These are phyloP conservation scores for Cotesia typhae DNA, from an alignment of 1,140 invertebrate species.

Conservation along the genomic window DNA sequence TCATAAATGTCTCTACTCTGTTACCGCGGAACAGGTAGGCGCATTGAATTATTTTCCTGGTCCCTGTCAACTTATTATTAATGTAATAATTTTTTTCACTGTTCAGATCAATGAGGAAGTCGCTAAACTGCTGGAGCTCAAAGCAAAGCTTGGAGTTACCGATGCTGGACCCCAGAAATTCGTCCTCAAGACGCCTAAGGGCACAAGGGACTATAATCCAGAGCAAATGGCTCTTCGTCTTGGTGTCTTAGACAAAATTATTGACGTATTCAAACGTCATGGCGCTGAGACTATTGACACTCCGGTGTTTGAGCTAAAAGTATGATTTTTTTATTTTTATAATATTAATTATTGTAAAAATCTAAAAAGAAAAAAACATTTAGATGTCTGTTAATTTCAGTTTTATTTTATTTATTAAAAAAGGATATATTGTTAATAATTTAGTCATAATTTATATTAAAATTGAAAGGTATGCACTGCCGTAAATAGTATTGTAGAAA, in stretches of 20 bases:
- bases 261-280: conserved; percentile 92
- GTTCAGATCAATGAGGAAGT: conserved; percentile 83
- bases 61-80: not conserved
- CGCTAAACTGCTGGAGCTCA: conserved; percentile 80
- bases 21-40: conserved; percentile 56
- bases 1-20: conserved; percentile 52
- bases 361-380: no score
- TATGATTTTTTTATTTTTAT: conserved; percentile 57
- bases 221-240: conserved; percentile 94
- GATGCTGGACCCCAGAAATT: conserved; percentile 75
- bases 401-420: no score
- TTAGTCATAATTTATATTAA: no score
- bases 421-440: no score
- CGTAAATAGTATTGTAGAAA: no score
- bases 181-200: conserved; percentile 91
- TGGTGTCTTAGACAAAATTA: conserved; percentile 88
- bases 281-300: conserved; percentile 99
- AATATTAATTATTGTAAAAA: not conserved
- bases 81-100: conserved; percentile 29
- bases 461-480: no score
- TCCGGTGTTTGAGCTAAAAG: conserved; percentile 98
- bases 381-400: no score
- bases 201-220: conserved; percentile 94
- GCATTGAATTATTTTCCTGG: conserved; percentile 1
- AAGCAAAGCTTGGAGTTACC: conserved; percentile 75